These are phyloP conservation scores for Neodon shergylaensis DNA, from an alignment of 2,113 vertebrate species.

Conservation along the genomic window DNA sequence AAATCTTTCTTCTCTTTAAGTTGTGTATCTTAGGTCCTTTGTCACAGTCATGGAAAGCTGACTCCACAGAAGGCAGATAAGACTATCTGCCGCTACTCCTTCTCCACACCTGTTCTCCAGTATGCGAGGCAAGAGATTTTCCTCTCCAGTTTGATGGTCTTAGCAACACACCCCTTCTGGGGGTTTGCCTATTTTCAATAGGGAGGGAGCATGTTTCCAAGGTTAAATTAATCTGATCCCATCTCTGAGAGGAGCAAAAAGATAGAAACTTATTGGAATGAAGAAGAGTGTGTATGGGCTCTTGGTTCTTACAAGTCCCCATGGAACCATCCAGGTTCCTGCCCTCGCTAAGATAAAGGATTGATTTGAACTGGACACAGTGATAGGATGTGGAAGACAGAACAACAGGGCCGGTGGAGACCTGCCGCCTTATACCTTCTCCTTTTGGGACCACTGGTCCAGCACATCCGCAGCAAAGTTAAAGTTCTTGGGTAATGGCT, in stretches of 20 bases:
- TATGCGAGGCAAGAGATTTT: neutral
- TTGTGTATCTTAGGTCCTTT: neutral
- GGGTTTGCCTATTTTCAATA: neutral
- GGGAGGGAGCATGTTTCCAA: neutral
- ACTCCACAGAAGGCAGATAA: neutral
- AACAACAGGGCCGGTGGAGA: neutral
- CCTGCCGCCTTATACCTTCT: constrained; percentile 82
- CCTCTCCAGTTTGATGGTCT: neutral
- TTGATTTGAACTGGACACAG: neutral
- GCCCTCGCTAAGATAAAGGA: neutral
- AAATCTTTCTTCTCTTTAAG: neutral
- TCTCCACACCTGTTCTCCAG: neutral
- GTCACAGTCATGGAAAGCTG: neutral
- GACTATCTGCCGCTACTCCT: no score
- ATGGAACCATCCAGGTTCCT: neutral
- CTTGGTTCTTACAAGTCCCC: neutral
- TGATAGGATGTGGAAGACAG: neutral
- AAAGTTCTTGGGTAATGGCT: constrained; percentile 81
- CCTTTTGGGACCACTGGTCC: constrained; percentile 86
- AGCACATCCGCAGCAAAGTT: constrained; percentile 89
- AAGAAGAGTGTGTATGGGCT: neutral
- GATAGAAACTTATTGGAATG: neutral
- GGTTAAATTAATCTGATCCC: neutral
- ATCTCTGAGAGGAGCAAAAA: constrained; percentile 16
- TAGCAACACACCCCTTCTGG: neutral